phyloP scores from a whole-genome alignment of 2,113 vertebrate genomes.

The Cavia aperea region DNA sequence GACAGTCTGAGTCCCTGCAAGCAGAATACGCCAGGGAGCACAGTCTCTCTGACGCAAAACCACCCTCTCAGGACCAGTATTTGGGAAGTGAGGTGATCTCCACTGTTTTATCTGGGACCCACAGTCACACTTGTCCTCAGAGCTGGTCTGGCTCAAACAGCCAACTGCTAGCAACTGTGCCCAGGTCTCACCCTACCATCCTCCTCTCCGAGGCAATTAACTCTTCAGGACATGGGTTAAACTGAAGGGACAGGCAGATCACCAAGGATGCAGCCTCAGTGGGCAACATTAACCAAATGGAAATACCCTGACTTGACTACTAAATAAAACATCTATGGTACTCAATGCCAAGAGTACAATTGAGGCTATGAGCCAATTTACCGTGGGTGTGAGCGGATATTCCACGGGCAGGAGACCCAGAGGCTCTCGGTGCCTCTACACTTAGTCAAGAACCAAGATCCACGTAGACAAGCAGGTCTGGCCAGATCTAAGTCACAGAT shows the following conservation, averaged over 20 bases:
- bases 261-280: not conserved
- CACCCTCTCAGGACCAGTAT: not conserved
- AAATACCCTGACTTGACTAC: not conserved
- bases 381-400: too few relatives aligned
- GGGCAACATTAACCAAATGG: not conserved
- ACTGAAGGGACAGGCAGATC: not conserved
- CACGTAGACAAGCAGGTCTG: not conserved
- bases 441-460: not conserved
- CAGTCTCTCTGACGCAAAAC: not conserved
- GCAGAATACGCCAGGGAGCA: not conserved
- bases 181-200: not conserved
- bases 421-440: not conserved
- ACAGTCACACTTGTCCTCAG: not conserved
- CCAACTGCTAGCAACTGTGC: not conserved
- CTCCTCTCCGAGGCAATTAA: not conserved
- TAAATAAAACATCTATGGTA: not conserved
- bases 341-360: not conserved
- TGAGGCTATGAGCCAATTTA: fast-evolving
- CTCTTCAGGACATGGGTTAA: not conserved
- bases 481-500: not conserved
- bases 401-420: not conserved
- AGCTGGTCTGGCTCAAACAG: not conserved
- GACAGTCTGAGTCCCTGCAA: not conserved
- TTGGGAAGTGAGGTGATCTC: not conserved
- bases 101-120: not conserved